Percentiles rank a stretch among this genome's conserved stretches.
Conservation (phyloP, 2,113 vertebrate genomes). For the Mesocricetus auratus region DNA sequence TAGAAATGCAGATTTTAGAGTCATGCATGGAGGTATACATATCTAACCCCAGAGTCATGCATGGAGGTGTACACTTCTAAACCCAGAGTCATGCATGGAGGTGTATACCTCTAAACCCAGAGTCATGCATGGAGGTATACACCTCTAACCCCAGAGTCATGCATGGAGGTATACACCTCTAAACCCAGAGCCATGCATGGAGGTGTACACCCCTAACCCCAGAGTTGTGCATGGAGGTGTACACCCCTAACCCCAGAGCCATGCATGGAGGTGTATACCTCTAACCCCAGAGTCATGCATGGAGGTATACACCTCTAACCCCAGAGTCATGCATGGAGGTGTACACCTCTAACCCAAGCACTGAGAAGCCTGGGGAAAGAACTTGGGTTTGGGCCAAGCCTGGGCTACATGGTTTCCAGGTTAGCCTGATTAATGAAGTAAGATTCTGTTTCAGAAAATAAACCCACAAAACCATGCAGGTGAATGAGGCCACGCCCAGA, state of each 20-base stretch:
- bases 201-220: too few relatives aligned
- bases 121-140: neutral
- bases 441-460: neutral
- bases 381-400: neutral
- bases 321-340: neutral
- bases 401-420: neutral
- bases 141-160: neutral
- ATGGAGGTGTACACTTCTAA: neutral
- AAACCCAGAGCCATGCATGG: neutral
- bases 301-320: too few relatives aligned
- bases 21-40: neutral
- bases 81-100: neutral
- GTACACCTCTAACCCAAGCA: neutral
- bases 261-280: too few relatives aligned
- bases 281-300: too few relatives aligned
- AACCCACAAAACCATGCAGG: neutral
- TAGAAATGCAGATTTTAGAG: conserved; percentile 3
- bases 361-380: neutral
- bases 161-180: neutral
- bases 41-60: neutral
- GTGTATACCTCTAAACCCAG: neutral
- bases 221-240: neutral
- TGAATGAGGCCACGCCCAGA: neutral
- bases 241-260: neutral
- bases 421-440: neutral